phyloP scores from a whole-genome alignment of 2,888 invertebrate species.

The Cyrtodaria siliqua region DNA sequence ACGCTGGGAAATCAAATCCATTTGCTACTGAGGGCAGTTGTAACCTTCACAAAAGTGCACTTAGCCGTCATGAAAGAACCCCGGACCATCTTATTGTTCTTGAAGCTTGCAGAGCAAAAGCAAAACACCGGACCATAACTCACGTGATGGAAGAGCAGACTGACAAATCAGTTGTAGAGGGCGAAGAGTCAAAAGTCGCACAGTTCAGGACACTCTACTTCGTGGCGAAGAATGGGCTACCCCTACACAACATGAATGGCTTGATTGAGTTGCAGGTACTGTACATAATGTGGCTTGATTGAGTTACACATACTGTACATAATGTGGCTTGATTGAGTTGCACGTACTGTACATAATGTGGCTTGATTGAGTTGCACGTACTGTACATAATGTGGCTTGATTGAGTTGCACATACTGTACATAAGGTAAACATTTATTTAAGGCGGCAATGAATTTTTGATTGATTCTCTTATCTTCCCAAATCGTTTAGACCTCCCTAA shows the following conservation, averaged over 20 bases:
- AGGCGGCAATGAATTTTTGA: too few species aligned
- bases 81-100: conserved; percentile 19
- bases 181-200: neutral
- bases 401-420: too few species aligned
- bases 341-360: too few species aligned
- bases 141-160: too few species aligned
- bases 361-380: neutral
- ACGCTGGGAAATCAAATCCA: conserved; percentile 23
- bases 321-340: too few species aligned
- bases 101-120: neutral
- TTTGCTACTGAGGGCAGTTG: conserved; percentile 20
- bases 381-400: too few species aligned
- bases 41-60: conserved; percentile 36
- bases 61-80: conserved; percentile 23
- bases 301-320: neutral
- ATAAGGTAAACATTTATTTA: too few species aligned
- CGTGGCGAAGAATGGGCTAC: neutral
- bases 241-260: neutral
- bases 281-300: neutral
- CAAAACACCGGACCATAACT: neutral
- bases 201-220: neutral
- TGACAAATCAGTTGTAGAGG: neutral
- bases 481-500: too few species aligned
- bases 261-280: neutral
- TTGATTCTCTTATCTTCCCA: too few species aligned